Conservation (phyloP, 2,113 vertebrate genomes). For the Corythoichthys haematopterus region DNA sequence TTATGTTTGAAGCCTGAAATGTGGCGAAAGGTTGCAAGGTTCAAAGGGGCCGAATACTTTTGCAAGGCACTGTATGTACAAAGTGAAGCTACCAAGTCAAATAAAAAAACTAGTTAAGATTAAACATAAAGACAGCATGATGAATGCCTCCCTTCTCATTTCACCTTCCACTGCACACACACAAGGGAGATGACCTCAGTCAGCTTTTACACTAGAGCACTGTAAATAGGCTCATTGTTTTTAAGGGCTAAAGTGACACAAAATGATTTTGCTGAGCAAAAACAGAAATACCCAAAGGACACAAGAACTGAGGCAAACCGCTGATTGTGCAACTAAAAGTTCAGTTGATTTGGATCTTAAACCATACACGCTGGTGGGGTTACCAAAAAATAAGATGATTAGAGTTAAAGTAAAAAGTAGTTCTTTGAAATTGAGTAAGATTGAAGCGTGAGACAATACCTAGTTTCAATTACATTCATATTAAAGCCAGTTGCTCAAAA, state of each 20-base stretch:
- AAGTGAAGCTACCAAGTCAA: slow-evolving; percentile 23
- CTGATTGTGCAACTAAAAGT: background rate
- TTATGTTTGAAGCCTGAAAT: too few relatives aligned
- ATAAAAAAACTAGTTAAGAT: slow-evolving; percentile 33
- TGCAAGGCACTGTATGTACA: slow-evolving; percentile 25
- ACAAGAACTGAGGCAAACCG: background rate
- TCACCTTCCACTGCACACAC: slow-evolving; percentile 20
- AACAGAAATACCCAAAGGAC: slow-evolving; percentile 13
- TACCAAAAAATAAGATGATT: background rate
- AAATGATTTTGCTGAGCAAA: slow-evolving; percentile 21
- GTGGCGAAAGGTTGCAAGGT: too few relatives aligned
- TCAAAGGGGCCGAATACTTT: too few relatives aligned
- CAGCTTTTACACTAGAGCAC: slow-evolving; percentile 4
- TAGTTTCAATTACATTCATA: too few relatives aligned
- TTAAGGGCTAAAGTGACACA: slow-evolving; percentile 28
- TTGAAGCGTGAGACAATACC: too few relatives aligned
- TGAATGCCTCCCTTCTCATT: slow-evolving; percentile 29
- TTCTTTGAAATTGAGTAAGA: too few relatives aligned
- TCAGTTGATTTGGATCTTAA: background rate
- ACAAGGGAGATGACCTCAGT: slow-evolving; percentile 51
- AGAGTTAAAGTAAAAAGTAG: background rate
- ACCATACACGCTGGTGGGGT: background rate
- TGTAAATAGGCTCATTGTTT: slow-evolving; percentile 36
- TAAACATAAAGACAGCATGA: slow-evolving; percentile 35
- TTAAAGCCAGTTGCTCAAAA: too few relatives aligned